Base-by-base conservation (phyloP, 2,888 invertebrate species). In the Dicyrtomina minuta region DNA sequence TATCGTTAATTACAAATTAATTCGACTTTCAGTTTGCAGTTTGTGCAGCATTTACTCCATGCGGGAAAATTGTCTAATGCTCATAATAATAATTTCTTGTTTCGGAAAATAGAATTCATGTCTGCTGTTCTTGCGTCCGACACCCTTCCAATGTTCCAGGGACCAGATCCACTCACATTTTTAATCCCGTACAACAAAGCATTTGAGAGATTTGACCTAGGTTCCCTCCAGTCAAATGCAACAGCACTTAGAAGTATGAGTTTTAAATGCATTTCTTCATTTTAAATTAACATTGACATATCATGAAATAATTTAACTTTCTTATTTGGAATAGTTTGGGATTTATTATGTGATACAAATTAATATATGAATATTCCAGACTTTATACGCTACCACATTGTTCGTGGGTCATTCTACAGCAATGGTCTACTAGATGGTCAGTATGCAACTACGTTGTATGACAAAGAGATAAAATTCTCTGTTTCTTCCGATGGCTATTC, bases 381-480 rank as follows among this genome's bases (percentile, higher is more conserved):
- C 64, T 76, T 78, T 58, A 56, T 81, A 26, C 75, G 74, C 44
- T 81, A 81, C 68, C 82, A 82, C 75, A 78, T 82, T 22, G 79
- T 80, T 15, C 79, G 78, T 22, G 80, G 81, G 15, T 80, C 81
- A 0, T 79, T 78, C 70, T 82, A 80, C 79, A 81, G 80, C 58
- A 79, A 79, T 27, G 81, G 81, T 5, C 68, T 82, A 4, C 65
- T 77, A 5, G 78, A 80, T 65, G 80, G 80, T 4, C 77, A 79
- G 64, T 79, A 78, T 61, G 72, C 81, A 24, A 76, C 78, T 4
- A 81, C 81, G 15, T 75, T 81, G 15, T 79, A 79, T 51, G 78
- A 79, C 15, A 79, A 76, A 59, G 80, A 80, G 67, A 74, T 80
- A 8, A 79, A 79, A 44, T 66, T 81, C 26, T 77, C 75, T 15